A percentile compares a stretch with the other conserved stretches of the same genome.
These are phyloP conservation scores for Triplophysa siluroides DNA, from an alignment of 2,113 vertebrate genomes.

Conservation along the genomic window DNA sequence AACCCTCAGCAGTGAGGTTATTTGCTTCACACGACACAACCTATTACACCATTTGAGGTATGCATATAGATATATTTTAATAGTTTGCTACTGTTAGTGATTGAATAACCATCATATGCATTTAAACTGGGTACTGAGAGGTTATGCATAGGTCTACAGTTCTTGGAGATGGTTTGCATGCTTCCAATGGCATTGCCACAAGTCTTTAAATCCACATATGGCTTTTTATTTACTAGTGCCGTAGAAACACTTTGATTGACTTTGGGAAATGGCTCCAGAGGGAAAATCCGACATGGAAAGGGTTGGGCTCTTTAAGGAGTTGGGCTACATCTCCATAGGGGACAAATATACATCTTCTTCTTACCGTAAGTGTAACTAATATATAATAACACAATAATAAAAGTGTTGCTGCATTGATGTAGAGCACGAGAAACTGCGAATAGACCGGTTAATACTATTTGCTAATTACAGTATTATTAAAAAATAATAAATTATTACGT, in stretches of 20 bases:
- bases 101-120: background rate
- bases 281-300: constrained; percentile 86
- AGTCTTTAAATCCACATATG: background rate
- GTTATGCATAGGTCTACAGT: background rate
- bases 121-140: background rate
- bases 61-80: background rate
- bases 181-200: background rate
- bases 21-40: background rate
- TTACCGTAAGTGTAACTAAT: constrained; percentile 52
- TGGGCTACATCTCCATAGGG: constrained; percentile 83
- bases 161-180: background rate
- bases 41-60: background rate
- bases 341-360: constrained; percentile 76
- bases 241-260: background rate
- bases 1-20: background rate
- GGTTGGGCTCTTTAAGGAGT: constrained; percentile 86
- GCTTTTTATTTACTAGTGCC: background rate
- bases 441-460: too few relatives aligned
- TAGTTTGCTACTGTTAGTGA: background rate
- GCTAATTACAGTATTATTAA: too few relatives aligned
- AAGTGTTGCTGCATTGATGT: background rate
- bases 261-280: constrained; percentile 70
- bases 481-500: too few relatives aligned
- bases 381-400: background rate
- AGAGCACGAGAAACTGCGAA: too few relatives aligned